A percentile compares a stretch with the other conserved stretches of the same genome.
phyloP scores from a whole-genome alignment of 2,113 vertebrate species.

The Sylvietta virens region DNA sequence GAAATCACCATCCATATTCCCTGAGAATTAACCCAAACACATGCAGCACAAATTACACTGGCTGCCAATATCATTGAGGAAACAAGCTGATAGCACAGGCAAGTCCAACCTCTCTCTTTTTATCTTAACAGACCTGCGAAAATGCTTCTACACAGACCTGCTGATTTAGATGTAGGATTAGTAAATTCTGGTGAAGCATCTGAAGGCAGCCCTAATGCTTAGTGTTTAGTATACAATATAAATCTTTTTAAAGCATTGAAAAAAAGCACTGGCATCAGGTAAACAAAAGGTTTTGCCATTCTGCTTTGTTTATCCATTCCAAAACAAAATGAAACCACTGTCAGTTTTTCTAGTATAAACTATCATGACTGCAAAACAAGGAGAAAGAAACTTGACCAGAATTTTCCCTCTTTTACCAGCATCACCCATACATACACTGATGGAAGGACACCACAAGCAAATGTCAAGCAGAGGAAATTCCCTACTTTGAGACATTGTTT shows the following conservation, averaged over 20 bases:
- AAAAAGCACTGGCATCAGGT: neutral
- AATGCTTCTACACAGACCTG: neutral
- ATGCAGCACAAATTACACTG: neutral
- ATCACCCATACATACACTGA: neutral
- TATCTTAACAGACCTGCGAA: neutral
- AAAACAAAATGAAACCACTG: neutral
- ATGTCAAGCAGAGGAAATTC: neutral
- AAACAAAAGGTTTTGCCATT: neutral
- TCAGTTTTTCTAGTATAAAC: neutral
- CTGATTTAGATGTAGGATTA: neutral
- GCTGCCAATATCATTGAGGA: neutral
- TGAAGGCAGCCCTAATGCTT: neutral
- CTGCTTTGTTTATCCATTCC: neutral
- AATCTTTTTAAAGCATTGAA: neutral
- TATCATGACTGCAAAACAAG: neutral
- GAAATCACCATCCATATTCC: neutral
- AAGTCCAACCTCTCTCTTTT: neutral
- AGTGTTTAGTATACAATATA: neutral
- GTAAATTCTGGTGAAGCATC: neutral
- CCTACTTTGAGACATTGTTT: neutral
- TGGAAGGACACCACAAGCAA: neutral
- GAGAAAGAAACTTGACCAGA: neutral
- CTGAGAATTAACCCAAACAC: neutral
- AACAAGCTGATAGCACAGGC: neutral
- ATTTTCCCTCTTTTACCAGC: neutral